Base-by-base conservation (phyloP, 1,140 invertebrate genomes). In the Drosophila ironensis region DNA sequence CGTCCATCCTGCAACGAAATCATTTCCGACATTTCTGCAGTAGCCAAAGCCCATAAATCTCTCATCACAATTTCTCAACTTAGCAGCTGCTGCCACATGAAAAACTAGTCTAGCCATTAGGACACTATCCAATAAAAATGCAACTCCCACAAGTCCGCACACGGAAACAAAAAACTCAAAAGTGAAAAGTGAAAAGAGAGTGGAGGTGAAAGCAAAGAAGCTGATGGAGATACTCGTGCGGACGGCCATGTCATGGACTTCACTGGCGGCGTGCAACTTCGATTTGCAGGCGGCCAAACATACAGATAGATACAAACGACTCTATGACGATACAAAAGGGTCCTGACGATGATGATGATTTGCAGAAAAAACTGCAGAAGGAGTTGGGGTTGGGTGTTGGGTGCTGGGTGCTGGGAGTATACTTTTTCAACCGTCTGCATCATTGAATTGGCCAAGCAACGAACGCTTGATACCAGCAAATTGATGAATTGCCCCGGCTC, bases 91-190 rank as follows among this genome's bases (percentile, higher is more conserved):
- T 60, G 73, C 70, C 66, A 45, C 60, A 54, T 59, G 53, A 81
- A 81, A 81, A 81, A 81, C 76, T 82, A 57, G 76, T 81, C 76
- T 81, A 81, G 76, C 76, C 76, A 63, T 81, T 82, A 76, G 66
- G 69, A 60, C 60, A 64, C 56, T 48, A 64, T 54, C 52, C 76
- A 80, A 82, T 71, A 71, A 82, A 81, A 80, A 54, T 59, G 51
- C 47, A 56, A 45, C 63, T 68, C 40, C 56, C 25, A 66, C 46
- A 72, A 38, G 72, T 60, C 48, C n/a, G n/a, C n/a, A n/a, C n/a
- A n/a, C n/a, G 68, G 42, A 59, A 33, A 48, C 48, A 73, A 46
- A 71, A 54, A 20, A 6, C 1, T 11, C n/a, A n/a, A 47, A 22
- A 38, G 37, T 59, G 40, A 7, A 22, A 48, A 57, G 8, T 4